Conservation (phyloP, 2,888 invertebrate genomes). For the Cenopis cana region DNA sequence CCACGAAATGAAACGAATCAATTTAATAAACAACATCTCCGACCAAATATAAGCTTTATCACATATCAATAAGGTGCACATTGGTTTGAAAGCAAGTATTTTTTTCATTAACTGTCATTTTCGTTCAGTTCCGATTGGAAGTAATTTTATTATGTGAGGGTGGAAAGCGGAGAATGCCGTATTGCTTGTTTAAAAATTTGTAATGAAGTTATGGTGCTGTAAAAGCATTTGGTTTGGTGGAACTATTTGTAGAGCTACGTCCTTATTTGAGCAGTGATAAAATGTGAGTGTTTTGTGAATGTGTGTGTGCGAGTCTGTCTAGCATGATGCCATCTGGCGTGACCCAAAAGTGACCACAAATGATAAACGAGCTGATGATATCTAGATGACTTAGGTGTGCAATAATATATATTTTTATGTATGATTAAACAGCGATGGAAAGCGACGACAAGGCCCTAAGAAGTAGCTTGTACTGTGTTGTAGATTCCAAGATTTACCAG, state of each 20-base stretch:
- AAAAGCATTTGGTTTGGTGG: slow-evolving; percentile 15
- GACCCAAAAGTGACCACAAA: too few relatives aligned
- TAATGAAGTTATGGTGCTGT: slow-evolving; percentile 1
- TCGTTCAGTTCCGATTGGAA: slow-evolving; percentile 17
- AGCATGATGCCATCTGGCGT: too few relatives aligned
- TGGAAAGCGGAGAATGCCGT: slow-evolving; percentile 8
- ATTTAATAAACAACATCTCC: not conserved
- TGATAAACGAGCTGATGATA: too few relatives aligned
- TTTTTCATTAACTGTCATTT: slow-evolving; percentile 9
- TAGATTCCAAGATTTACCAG: not conserved
- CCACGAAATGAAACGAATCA: not conserved
- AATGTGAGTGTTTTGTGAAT: too few relatives aligned
- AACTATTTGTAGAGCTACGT: not conserved
- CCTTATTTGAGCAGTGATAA: too few relatives aligned
- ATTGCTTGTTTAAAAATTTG: slow-evolving; percentile 1
- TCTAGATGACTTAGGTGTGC: too few relatives aligned
- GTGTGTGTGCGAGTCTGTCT: too few relatives aligned
- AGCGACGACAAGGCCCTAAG: too few relatives aligned
- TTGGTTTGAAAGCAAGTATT: not conserved
- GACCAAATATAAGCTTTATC: not conserved
- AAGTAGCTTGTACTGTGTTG: too few relatives aligned
- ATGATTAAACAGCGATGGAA: too few relatives aligned
- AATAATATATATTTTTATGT: too few relatives aligned
- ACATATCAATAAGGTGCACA: not conserved
- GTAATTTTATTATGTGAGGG: slow-evolving; percentile 25